Percentiles rank a stretch among this genome's conserved stretches.
Evolutionary conservation across 2,797 vertebrate species (phyloP).

Genomic region (Acanthopagrus latus): DNA sequence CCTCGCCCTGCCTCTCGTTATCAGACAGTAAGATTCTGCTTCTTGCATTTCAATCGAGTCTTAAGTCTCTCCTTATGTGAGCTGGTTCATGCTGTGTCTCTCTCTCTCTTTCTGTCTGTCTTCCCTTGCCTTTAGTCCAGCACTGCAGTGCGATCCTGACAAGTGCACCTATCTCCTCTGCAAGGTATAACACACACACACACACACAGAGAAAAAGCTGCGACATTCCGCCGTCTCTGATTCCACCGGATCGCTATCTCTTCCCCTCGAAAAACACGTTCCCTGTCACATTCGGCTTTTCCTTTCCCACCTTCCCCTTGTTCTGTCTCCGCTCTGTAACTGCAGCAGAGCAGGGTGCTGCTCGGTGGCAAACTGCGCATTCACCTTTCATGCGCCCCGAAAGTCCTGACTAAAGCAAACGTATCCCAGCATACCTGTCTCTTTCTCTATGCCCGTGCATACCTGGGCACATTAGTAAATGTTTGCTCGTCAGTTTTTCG

Average conservation of each 20-base stretch:
- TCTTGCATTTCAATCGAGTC: constrained; percentile 3
- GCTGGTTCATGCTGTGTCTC: constrained; percentile 5
- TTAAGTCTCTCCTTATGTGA: not conserved
- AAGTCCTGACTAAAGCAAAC: not conserved
- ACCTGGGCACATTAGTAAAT: not conserved
- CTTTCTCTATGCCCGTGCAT: not conserved
- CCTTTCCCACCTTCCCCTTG: not conserved
- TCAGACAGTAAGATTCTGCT: constrained; percentile 1
- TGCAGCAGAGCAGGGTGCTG: constrained; percentile 31
- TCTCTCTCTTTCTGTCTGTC: not conserved
- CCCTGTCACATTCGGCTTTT: not conserved
- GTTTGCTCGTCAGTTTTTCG: not conserved
- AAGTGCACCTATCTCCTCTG: constrained; percentile 25
- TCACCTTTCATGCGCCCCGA: constrained; percentile 40
- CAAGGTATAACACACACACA: constrained; percentile 23
- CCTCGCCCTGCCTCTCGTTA: constrained; percentile 3
- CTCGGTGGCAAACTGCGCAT: constrained; percentile 43
- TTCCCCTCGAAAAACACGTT: constrained; percentile 1
- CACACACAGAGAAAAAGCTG: no score
- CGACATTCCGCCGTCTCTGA: constrained; percentile 17
- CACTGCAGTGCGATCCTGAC: constrained; percentile 43
- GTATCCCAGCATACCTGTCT: not conserved
- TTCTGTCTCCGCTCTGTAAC: constrained; percentile 11
- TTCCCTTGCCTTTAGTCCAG: not conserved
- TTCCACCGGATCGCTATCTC: not conserved